phyloP scores from a whole-genome alignment of 1,140 invertebrate genomes.

The Caerostris darwini region DNA sequence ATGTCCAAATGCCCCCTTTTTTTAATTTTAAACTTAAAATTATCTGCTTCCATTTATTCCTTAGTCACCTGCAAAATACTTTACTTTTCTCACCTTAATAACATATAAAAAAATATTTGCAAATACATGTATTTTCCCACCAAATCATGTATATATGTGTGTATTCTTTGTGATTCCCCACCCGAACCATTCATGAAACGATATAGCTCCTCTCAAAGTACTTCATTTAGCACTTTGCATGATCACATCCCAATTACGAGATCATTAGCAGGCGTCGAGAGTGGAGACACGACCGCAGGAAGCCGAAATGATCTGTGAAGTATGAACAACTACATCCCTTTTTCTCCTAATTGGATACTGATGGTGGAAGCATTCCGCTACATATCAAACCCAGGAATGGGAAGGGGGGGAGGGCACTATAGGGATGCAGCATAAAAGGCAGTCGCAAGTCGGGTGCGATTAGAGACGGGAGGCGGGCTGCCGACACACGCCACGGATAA shows the following conservation, averaged over 20 bases:
- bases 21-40: too few species aligned
- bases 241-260: neutral
- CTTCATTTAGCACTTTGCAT: neutral
- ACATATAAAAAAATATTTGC: too few species aligned
- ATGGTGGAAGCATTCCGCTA: constrained; percentile 31
- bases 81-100: too few species aligned
- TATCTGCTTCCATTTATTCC: too few species aligned
- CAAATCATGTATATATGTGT: too few species aligned
- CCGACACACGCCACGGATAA: constrained; percentile 63
- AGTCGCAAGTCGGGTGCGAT: constrained; percentile 5
- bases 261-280: neutral
- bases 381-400: neutral
- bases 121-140: too few species aligned
- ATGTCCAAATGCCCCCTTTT: too few species aligned
- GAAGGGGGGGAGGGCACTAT: neutral
- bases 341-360: constrained; percentile 15
- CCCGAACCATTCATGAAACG: too few species aligned
- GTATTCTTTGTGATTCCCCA: too few species aligned
- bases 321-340: constrained; percentile 32
- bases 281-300: neutral
- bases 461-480: constrained; percentile 34
- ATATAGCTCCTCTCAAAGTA: neutral
- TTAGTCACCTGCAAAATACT: too few species aligned
- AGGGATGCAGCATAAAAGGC: constrained; percentile 16
- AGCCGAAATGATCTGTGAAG: constrained; percentile 1